Evolutionary conservation across 1,140 invertebrate genomes (phyloP), one percentile per base, ranked within the genome.

Genomic region (Megathymus violae): DNA sequence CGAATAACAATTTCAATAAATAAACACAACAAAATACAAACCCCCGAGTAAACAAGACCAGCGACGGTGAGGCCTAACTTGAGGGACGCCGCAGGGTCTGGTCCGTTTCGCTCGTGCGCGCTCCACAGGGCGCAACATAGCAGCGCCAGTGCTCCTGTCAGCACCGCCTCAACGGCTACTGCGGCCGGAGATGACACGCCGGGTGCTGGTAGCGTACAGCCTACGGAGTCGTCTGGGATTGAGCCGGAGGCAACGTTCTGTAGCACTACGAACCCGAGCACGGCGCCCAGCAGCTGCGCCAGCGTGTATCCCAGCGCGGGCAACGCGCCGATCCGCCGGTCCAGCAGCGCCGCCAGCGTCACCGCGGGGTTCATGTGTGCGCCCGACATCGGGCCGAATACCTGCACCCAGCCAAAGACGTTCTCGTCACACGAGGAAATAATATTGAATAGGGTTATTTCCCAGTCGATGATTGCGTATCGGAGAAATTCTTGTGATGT

Each of bases 351-450:
- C 13, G 83, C 77, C 47, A 89, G 73, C 60, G 82, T 77, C 44
- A 88, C 77, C 17, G 86, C 82, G 9, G 86, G 84, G 76, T 89
- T 89, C 82, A 89, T 82, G 73, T 89, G 87, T 67, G 87, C 85
- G 60, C 87, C 87, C 6, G 83, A 87, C 31, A 67, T 62, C 1
- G 74, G 66, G 11, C 85, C 85, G 76, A 89, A 87, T 11, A 72
- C 81, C 63, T 77, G 67, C 13, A 71, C 3, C 6, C 22, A 25
- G 3, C 22, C n/a, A n/a, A n/a, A n/a, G n/a, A n/a, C n/a, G n/a
- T n/a, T n/a, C n/a, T n/a, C n/a, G n/a, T n/a, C n/a, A n/a, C n/a
- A n/a, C n/a, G n/a, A n/a, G n/a, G n/a, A n/a, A n/a, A n/a, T n/a
- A n/a, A n/a, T n/a, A n/a, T n/a, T n/a, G n/a, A n/a, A n/a, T n/a